Percentiles rank a stretch among this genome's conserved stretches.
phyloP scores from a whole-genome alignment of 2,113 vertebrate genomes.

The Sorex araneus region DNA sequence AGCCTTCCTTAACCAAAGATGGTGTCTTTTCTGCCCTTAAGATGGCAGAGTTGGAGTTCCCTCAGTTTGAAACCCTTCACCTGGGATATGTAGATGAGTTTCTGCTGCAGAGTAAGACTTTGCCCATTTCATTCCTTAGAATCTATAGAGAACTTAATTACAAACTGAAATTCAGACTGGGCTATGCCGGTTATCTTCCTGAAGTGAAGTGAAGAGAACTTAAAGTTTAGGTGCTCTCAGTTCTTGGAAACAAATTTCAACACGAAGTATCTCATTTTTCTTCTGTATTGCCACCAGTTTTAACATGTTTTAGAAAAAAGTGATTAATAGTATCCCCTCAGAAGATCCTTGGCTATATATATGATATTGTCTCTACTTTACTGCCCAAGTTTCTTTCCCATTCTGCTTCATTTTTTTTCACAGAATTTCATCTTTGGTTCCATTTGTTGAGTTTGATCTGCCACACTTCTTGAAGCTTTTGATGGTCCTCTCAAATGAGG shows the following conservation, averaged over 20 bases:
- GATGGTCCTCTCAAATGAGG: slow-evolving; percentile 76
- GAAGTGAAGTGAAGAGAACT: slow-evolving; percentile 5
- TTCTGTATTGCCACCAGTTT: neutral
- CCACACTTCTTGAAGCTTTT: slow-evolving; percentile 75
- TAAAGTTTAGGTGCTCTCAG: slow-evolving; percentile 42
- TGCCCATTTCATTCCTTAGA: slow-evolving; percentile 58
- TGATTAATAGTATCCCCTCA: slow-evolving; percentile 34
- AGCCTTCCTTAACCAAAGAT: slow-evolving; percentile 99
- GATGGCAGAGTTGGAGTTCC: slow-evolving; percentile 99
- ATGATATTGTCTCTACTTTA: slow-evolving; percentile 52
- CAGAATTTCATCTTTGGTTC: slow-evolving; percentile 71
- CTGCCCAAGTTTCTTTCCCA: slow-evolving; percentile 68
- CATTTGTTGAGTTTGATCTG: slow-evolving; percentile 77
- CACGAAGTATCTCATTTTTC: slow-evolving; percentile 16
- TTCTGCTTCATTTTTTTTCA: slow-evolving; percentile 74
- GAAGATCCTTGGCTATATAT: slow-evolving; percentile 45
- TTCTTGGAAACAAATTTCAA: slow-evolving; percentile 42
- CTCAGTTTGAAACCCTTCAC: slow-evolving; percentile 99
- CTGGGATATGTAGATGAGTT: slow-evolving; percentile 99
- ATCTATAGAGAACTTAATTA: slow-evolving; percentile 54
- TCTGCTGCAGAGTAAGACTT: slow-evolving; percentile 95
- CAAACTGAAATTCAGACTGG: slow-evolving; percentile 37
- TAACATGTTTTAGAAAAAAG: slow-evolving; percentile 45
- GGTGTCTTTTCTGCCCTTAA: slow-evolving; percentile 99
- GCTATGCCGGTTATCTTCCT: slow-evolving; percentile 7